Conservation (phyloP, 2,113 vertebrate genomes). For the Muntiacus reevesi region DNA sequence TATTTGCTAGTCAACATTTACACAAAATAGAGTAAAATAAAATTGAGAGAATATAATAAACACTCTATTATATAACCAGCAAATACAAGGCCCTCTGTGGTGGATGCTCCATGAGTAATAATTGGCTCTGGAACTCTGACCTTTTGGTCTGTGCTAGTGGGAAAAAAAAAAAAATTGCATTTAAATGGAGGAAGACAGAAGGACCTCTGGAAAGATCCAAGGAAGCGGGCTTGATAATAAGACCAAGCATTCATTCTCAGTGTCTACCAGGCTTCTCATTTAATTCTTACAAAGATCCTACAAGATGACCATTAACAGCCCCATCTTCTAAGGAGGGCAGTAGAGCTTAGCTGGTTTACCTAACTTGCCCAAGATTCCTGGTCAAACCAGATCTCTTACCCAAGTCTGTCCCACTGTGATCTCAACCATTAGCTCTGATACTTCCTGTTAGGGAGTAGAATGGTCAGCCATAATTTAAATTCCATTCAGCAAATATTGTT, state of each 20-base stretch:
- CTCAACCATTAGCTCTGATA: constrained; percentile 34
- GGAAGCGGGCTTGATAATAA: background rate
- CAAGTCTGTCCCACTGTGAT: background rate
- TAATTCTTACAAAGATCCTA: background rate
- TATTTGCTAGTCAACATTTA: background rate
- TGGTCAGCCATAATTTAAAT: constrained; percentile 60
- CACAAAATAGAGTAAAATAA: constrained; percentile 1
- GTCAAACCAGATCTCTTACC: background rate
- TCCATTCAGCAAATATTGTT: constrained; percentile 60
- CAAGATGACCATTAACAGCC: background rate
- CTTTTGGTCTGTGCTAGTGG: background rate
- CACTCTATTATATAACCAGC: background rate
- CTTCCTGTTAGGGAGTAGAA: constrained; percentile 45
- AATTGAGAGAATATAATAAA: background rate
- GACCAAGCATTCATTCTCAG: background rate
- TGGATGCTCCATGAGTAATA: background rate
- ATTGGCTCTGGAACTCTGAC: constrained; percentile 21
- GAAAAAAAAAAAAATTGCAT: background rate
- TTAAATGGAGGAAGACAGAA: background rate
- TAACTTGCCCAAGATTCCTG: background rate
- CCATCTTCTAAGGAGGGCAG: background rate
- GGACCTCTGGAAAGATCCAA: background rate
- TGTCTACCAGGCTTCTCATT: background rate
- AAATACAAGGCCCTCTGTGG: background rate
- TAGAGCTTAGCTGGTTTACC: background rate